Evolutionary conservation across 2,113 vertebrate species (phyloP), one percentile per base, ranked within the genome.

Genomic region (Anoura caudifer): DNA sequence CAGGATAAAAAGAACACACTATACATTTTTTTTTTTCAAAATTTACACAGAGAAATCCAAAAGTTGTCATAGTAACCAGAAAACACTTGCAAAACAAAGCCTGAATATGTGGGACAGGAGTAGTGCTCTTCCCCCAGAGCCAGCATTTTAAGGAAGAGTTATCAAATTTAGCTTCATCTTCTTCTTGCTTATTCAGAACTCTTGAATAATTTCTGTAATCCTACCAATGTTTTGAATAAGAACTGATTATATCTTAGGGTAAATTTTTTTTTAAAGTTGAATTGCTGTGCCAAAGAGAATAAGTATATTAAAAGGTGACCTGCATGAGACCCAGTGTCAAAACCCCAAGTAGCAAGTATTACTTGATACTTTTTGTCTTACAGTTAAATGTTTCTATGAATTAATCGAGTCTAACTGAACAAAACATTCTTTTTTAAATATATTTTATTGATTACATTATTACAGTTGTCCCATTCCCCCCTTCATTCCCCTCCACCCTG

Each of bases 41-140:
- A 94, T 95, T 97, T 96, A 95, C 79, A 94, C 81, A 87, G 87
- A 96, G 77, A 97, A 85, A 87, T 90, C 92, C 95, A 95, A 90
- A 95, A 92, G 96, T 97, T 96, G 70, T 84, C 79, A 31, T 96
- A 65, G 98, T 83, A 97, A 98, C 97, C 54, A 93, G 85, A 95
- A 98, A 98, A 98, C 97, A 98, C 96, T 97, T 98, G 92, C 97
- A 95, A 98, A 98, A 98, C 97, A 98, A 94, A 98, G 95, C 87
- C 92, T 87, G 47, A 88, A 59, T 95, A 79, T 92, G 63, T 95
- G 61, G 81, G 91, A 86, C 93, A 92, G 65, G 54, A 97, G 45
- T 75, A 93, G 43, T 15, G 67, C 69, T 56, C 85, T 94, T 91
- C 89, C 86, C 87, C 26, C 24, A 33, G 1, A 90, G 92, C 90